Conservation (phyloP, 2,888 invertebrate species). For the Cataglyphis livida region DNA sequence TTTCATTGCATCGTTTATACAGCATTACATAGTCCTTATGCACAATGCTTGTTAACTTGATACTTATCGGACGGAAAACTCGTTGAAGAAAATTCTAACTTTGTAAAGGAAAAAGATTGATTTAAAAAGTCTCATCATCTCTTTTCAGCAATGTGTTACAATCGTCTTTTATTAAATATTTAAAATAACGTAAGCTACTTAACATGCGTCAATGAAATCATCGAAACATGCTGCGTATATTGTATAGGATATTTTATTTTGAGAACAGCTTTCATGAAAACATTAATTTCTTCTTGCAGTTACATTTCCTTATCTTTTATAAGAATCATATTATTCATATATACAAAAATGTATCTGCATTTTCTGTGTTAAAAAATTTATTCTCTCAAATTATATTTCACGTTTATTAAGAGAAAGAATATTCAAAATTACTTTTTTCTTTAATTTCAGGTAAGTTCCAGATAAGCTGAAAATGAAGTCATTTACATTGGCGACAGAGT, state of each 20-base stretch:
- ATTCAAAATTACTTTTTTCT: conserved; percentile 32
- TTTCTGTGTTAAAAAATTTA: neutral
- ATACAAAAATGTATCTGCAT: neutral
- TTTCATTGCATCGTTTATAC: conserved; percentile 18
- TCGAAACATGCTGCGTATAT: neutral
- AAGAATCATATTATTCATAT: neutral
- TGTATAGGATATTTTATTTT: neutral
- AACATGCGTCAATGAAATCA: conserved; percentile 12
- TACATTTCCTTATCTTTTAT: neutral
- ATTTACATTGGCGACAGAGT: conserved; percentile 33
- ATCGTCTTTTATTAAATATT: conserved; percentile 40
- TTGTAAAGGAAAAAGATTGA: conserved; percentile 38
- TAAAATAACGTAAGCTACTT: conserved; percentile 31
- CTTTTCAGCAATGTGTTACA: conserved; percentile 34
- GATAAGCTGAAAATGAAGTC: conserved; percentile 37
- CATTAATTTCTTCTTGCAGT: neutral
- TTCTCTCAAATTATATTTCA: neutral
- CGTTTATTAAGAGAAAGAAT: conserved; percentile 10
- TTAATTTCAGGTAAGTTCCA: conserved; percentile 50
- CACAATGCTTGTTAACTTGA: conserved; percentile 48
- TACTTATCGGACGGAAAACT: conserved; percentile 31
- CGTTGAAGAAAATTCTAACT: conserved; percentile 41
- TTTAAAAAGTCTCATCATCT: conserved; percentile 37
- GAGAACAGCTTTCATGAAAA: conserved; percentile 16
- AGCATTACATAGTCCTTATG: conserved; percentile 26